These are phyloP conservation scores for Panthera uncia DNA, from an alignment of 2,113 vertebrate species.

Conservation along the genomic window DNA sequence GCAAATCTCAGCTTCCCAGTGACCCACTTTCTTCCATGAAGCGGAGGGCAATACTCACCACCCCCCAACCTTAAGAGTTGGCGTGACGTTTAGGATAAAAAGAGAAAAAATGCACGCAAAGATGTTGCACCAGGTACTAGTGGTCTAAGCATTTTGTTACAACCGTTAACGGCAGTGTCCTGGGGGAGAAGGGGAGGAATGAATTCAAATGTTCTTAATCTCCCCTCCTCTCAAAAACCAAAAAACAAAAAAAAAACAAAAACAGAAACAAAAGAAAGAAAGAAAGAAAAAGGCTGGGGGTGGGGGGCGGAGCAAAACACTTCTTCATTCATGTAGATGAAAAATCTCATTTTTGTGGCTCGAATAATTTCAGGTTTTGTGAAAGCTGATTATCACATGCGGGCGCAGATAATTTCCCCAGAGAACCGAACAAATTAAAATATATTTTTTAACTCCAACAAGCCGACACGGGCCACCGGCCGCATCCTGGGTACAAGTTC, in stretches of 20 bases:
- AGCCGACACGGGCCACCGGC: constrained; percentile 69
- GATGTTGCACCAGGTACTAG: neutral
- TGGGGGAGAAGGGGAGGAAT: neutral
- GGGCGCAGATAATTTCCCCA: constrained; percentile 77
- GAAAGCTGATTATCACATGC: constrained; percentile 78
- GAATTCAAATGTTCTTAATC: constrained; percentile 67
- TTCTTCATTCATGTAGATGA: constrained; percentile 75
- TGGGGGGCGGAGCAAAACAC: neutral
- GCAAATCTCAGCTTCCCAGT: neutral
- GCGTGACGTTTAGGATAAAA: neutral
- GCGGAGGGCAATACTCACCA: neutral
- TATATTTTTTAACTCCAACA: constrained; percentile 75
- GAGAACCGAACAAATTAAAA: constrained; percentile 79
- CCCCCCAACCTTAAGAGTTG: neutral
- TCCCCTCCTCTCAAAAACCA: constrained; percentile 18
- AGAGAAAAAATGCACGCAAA: neutral
- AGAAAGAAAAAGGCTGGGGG: neutral
- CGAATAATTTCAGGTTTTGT: constrained; percentile 62
- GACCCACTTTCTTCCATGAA: neutral
- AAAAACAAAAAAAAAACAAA: neutral
- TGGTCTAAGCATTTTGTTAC: neutral
- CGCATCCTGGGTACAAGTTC: constrained; percentile 34
- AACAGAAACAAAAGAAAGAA: no score
- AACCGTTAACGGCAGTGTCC: neutral
- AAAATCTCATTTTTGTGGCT: constrained; percentile 77